Conservation (phyloP, 2,888 invertebrate genomes). For the Laothoe populi region DNA sequence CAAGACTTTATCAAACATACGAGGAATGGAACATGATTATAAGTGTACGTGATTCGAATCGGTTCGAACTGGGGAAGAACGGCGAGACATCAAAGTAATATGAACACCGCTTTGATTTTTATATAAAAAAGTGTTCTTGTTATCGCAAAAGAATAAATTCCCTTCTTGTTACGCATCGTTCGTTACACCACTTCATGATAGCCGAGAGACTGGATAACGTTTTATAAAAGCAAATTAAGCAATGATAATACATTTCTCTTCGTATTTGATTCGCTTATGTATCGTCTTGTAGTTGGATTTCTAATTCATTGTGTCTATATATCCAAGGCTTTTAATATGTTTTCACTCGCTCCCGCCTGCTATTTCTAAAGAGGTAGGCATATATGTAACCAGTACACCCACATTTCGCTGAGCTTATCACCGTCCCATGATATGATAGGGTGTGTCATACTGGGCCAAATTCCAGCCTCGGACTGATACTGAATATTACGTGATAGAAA, state of each 20-base stretch:
- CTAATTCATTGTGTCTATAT: background rate
- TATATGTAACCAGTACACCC: no score
- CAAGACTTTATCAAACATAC: constrained; percentile 80
- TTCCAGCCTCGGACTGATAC: no score
- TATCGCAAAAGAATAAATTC: constrained; percentile 64
- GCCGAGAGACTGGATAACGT: constrained; percentile 28
- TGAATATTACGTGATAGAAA: no score
- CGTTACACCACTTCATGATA: constrained; percentile 52
- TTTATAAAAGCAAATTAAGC: constrained; percentile 15
- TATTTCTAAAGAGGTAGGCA: no score
- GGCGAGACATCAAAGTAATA: constrained; percentile 75
- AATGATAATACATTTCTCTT: background rate
- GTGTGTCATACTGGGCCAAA: no score
- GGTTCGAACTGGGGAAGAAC: constrained; percentile 61
- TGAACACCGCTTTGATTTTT: constrained; percentile 74
- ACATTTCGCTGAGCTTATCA: no score
- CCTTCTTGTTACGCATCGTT: constrained; percentile 50
- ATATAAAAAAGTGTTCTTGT: constrained; percentile 74
- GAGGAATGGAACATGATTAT: constrained; percentile 81
- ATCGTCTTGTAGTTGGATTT: background rate
- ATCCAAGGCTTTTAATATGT: background rate
- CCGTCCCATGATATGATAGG: no score
- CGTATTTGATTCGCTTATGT: background rate
- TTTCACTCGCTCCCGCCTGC: no score
- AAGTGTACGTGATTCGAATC: constrained; percentile 78